phyloP scores from a whole-genome alignment of 1,140 invertebrate genomes.

The Platorchestia sp. region DNA sequence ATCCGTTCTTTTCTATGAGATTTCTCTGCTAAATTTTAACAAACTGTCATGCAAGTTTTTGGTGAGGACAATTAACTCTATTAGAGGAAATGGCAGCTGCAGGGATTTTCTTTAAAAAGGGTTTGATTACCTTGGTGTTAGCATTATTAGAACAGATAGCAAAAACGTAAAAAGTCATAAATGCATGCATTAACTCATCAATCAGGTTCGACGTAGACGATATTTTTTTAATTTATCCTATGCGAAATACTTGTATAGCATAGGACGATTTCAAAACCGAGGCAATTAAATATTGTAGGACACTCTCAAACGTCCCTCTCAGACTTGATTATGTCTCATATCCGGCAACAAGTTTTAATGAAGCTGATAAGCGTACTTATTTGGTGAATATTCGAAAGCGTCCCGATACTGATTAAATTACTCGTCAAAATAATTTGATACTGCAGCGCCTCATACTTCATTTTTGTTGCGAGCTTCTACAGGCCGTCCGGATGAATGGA shows the following conservation, averaged over 20 bases:
- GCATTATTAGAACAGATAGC: not conserved
- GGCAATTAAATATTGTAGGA: not conserved
- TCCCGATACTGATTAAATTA: not conserved
- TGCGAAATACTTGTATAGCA: not conserved
- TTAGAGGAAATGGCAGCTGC: not conserved
- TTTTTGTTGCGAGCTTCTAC: not conserved
- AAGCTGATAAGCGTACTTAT: not conserved
- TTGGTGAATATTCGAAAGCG: not conserved
- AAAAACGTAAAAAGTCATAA: not conserved
- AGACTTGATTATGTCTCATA: not conserved
- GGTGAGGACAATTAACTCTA: not conserved
- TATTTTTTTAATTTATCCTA: not conserved
- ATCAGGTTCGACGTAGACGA: not conserved
- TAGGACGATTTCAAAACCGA: not conserved
- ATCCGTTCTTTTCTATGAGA: not conserved
- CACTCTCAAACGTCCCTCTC: not conserved
- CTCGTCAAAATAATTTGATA: not conserved
- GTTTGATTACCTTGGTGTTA: not conserved
- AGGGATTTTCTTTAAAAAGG: not conserved
- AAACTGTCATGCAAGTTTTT: not conserved
- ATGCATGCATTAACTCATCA: not conserved
- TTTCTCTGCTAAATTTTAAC: not conserved
- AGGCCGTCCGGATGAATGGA: not conserved
- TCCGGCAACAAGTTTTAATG: not conserved
- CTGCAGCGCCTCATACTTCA: not conserved